A percentile compares a stretch with the other conserved stretches of the same genome.
Conservation (phyloP, 2,797 vertebrate species). For the Anas flavirostris region DNA sequence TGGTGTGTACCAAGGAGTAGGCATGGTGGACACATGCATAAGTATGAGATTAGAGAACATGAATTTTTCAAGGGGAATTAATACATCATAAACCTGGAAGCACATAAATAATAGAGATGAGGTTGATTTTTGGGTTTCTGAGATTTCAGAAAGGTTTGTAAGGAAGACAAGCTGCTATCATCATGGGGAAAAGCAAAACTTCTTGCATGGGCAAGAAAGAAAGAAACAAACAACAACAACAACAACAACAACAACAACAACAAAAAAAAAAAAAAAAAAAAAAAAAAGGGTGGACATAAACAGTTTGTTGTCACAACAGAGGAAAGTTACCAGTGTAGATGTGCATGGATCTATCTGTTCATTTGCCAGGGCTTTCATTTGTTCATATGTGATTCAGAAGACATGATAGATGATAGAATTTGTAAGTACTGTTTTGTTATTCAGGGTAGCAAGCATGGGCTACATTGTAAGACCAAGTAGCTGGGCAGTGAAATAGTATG, state of each 20-base stretch:
- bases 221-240: too few relatives aligned
- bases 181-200: not conserved
- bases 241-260: not conserved
- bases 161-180: not conserved
- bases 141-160: not conserved
- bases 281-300: not conserved
- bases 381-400: not conserved
- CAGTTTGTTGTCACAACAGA: not conserved
- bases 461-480: not conserved
- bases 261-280: accelerated
- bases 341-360: not conserved
- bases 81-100: not conserved
- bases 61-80: not conserved
- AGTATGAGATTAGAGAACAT: not conserved
- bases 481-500: not conserved
- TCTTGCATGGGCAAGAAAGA: not conserved
- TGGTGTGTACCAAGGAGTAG: not conserved
- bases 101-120: not conserved
- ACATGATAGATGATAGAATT: not conserved
- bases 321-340: not conserved
- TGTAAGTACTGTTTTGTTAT: not conserved
- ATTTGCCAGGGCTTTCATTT: not conserved
- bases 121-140: not conserved
- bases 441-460: not conserved
- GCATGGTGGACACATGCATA: not conserved